phyloP scores from a whole-genome alignment of 2,113 vertebrate genomes.

The Hippolais icterina region DNA sequence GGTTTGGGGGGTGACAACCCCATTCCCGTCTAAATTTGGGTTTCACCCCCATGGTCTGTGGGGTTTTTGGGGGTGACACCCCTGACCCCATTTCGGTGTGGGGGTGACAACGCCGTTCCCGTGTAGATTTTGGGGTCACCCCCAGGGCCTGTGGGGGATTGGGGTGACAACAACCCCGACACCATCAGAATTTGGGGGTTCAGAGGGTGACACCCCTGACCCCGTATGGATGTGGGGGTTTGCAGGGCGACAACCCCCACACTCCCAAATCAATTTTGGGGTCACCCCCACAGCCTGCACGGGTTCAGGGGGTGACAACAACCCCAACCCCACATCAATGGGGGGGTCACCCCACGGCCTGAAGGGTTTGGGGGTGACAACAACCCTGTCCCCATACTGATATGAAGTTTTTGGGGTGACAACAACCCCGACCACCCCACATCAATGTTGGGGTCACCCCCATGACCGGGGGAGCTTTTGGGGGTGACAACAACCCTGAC shows the following conservation, averaged over 20 bases:
- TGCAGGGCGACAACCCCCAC: no score
- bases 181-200: background rate
- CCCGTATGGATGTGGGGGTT: no score
- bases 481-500: no score
- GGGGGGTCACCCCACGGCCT: background rate
- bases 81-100: background rate
- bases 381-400: background rate
- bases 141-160: background rate
- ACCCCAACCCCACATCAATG: no score
- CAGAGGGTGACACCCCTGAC: background rate
- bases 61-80: no score
- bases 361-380: background rate
- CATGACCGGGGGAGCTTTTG: no score
- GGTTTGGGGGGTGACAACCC: background rate
- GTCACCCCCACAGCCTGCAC: background rate
- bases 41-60: background rate
- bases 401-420: no score
- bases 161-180: background rate
- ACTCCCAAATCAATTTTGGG: background rate
- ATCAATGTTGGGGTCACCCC: no score
- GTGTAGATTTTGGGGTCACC: background rate
- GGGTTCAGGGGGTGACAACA: no score
- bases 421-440: no score
- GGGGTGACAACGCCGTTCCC: background rate
- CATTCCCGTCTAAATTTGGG: fast-evolving